Evolutionary conservation across 1,140 invertebrate genomes (phyloP).

Genomic region (Anastatus disparis): DNA sequence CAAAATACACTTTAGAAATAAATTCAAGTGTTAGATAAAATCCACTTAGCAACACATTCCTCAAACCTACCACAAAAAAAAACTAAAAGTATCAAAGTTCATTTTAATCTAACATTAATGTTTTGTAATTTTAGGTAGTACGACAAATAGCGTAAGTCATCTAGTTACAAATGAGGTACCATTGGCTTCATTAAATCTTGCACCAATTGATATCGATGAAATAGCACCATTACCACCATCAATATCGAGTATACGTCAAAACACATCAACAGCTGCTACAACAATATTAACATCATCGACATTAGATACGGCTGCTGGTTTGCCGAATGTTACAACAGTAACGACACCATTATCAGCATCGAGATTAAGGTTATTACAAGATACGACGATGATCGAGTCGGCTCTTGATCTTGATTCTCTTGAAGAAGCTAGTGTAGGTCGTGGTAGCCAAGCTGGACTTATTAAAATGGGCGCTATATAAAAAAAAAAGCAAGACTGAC

Average conservation of each 20-base stretch:
- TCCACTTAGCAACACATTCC: too few relatives aligned
- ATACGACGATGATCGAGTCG: conserved; percentile 88
- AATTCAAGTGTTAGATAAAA: too few relatives aligned
- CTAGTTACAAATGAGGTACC: conserved; percentile 73
- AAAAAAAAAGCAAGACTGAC: too few relatives aligned
- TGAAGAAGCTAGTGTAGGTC: conserved; percentile 72
- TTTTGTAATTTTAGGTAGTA: conserved; percentile 71
- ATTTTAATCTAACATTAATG: too few relatives aligned
- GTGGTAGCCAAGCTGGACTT: conserved; percentile 69
- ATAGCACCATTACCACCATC: conserved; percentile 61
- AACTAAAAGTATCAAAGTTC: too few relatives aligned
- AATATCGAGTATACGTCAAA: conserved; percentile 49
- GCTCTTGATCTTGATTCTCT: conserved; percentile 86
- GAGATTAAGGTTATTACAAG: conserved; percentile 77
- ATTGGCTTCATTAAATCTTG: conserved; percentile 66
- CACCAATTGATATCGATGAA: conserved; percentile 64
- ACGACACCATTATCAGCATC: conserved; percentile 69
- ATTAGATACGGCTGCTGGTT: neutral
- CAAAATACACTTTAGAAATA: too few relatives aligned
- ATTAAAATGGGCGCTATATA: conserved; percentile 57
- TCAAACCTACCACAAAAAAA: too few relatives aligned
- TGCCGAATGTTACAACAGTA: conserved; percentile 44
- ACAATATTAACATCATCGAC: neutral
- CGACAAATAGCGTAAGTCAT: conserved; percentile 73
- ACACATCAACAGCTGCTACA: too few relatives aligned